Base-by-base conservation (phyloP, 2,888 invertebrate genomes). In the Pelosia muscerda region DNA sequence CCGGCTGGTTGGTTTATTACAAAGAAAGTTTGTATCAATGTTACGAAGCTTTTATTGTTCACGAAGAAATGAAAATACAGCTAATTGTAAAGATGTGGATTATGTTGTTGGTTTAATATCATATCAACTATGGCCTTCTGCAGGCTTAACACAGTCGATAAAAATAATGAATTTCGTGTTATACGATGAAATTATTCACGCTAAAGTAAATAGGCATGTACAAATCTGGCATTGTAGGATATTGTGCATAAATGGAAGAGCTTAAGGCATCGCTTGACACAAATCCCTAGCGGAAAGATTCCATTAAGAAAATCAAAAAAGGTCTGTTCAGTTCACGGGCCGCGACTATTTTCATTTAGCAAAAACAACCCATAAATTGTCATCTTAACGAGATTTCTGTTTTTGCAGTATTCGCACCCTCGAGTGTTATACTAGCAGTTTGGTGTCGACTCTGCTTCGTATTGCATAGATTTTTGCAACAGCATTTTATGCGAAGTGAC, bases 341-440 rank as follows among this genome's bases (percentile, higher is more conserved):
- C 88, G 88, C 90, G 92, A 95, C 93, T 94, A 94, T 94, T 94
- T 94, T 95, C 94, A 95, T 94, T 95, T 94, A 95, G 94, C 94
- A 95, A 95, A 95, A 95, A 94, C 95, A 95, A 93, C 90, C 95
- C 94, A 95, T 95, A 95, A 95, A 95, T 95, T 95, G 95, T 94
- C 95, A 95, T 94, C 94, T 93, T 94, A 94, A 95, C 94, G 92
- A 95, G 93, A 94, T 95, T 94, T 94, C 90, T 92, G 94, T 93
- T 94, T 94, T 94, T 93, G 93, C 91, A 89, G 87, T 85, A 89
- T 94, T 93, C 92, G 91, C 92, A 92, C 92, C 91, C 92, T 86
- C 83, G 84, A 87, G 86, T 86, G 88, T 88, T 85, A 84, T 87
- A 86, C 87, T 87, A 88, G 82, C 86, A 87, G 84, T 88, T 87